A percentile compares a stretch with the other conserved stretches of the same genome.
These are phyloP conservation scores for Blera fallax DNA, from an alignment of 2,888 invertebrate genomes.

Conservation along the genomic window DNA sequence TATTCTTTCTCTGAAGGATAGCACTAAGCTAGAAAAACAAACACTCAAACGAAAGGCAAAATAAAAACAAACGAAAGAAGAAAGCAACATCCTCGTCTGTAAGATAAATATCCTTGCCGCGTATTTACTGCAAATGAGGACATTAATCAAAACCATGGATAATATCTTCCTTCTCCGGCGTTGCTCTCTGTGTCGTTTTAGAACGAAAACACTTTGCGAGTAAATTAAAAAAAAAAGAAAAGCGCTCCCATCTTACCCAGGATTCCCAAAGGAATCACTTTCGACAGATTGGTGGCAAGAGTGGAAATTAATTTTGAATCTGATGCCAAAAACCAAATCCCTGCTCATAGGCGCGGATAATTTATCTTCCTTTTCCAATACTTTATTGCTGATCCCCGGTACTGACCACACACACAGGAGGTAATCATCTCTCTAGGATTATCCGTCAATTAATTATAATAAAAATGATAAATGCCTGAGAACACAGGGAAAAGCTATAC, in stretches of 20 bases:
- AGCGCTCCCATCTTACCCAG: not conserved
- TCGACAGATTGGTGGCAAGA: constrained; percentile 6
- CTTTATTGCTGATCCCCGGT: not conserved
- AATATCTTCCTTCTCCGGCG: constrained; percentile 12
- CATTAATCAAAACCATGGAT: constrained; percentile 68
- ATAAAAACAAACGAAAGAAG: not conserved
- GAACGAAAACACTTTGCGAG: constrained; percentile 6
- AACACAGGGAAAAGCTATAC: not conserved
- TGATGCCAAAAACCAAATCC: constrained; percentile 9
- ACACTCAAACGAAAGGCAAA: not conserved
- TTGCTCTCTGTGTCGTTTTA: not conserved
- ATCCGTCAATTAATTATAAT: constrained; percentile 60
- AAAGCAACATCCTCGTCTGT: constrained; percentile 1
- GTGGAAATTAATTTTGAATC: constrained; percentile 32
- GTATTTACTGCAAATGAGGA: constrained; percentile 57
- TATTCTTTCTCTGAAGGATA: constrained; percentile 23
- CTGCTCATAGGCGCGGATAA: constrained; percentile 22
- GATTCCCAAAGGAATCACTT: constrained; percentile 27
- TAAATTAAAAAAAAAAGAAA: constrained; percentile 2
- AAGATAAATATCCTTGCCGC: constrained; percentile 49
- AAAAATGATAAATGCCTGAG: constrained; percentile 43
- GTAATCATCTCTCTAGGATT: constrained; percentile 47
- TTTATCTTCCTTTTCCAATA: constrained; percentile 21
- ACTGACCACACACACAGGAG: constrained; percentile 16
- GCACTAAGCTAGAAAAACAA: constrained; percentile 46